Evolutionary conservation across 2,888 invertebrate genomes (phyloP), one percentile per base, ranked within the genome.

Genomic region (Hirtodrosophila confusa): DNA sequence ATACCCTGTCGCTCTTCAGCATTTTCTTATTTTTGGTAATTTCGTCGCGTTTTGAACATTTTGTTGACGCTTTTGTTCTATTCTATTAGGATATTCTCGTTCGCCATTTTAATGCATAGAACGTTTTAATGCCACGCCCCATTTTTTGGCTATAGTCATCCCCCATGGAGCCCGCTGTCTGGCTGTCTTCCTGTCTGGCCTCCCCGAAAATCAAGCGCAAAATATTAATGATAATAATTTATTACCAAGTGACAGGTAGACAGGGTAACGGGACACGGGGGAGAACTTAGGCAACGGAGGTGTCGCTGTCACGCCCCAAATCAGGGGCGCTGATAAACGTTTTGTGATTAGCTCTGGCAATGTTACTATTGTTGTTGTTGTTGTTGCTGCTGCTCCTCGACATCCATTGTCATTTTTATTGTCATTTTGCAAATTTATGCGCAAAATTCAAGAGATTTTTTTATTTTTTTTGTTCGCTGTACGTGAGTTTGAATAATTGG

Each of bases 221-320:
- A 80, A 80, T 80, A 80, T 80, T 80, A 80, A 80, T 80, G 80
- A 80, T 80, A 80, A 80, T 80, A 80, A 80, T 80, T 80, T 80
- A 80, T 80, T 76, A 78, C 65, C 63, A 63, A 76, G 67, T 80
- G 80, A 80, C 80, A 80, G 80, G 80, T 80, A 73, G 66, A 63
- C 62, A 62, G 61, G 29, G 76, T 43, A 8, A 9, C 41, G 31
- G 17, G 17, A 29, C 33, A 29, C 7, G 1, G 24, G 7, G 24
- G 12, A n/a, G n/a, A 29, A 7, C 27, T 35, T 43, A 31, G 7
- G 29, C 8, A 40, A 33, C 44, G 45, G 23, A 36, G 57, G 51
- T 49, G 58, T 64, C 65, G 54, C 61, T 61, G 53, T 67, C 61
- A 69, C 68, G 67, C 67, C 54, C 55, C 44, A 31, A 51, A 55